Evolutionary conservation across 2,113 vertebrate genomes (phyloP), one percentile per base, ranked within the genome.

Genomic region (Ifrita kowaldi): DNA sequence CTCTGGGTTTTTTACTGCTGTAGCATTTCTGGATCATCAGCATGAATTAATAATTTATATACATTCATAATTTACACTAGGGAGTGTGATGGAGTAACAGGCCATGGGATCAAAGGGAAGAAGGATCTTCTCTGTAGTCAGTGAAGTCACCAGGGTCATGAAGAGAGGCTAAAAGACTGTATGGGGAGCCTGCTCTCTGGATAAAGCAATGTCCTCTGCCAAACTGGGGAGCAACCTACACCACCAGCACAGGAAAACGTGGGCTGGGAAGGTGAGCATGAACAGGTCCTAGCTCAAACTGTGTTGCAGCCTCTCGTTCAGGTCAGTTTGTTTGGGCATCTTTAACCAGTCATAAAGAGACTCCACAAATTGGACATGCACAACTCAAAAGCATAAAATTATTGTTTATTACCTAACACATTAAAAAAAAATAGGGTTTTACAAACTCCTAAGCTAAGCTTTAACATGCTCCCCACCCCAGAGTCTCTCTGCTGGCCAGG

Each of bases 61-160:
- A 8, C 21, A 41, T 87, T 46, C 62, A 23, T 90, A 85, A 87
- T 94, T 95, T 82, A 87, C 44, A 44, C 37, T 20, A 13, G 21
- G 8, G 42, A 64, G 47, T 39, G 46, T 88, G 67, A n/a, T 55
- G 30, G 52, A 78, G 35, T 67, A 89, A 33, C 47, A 78, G 68
- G 60, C 37, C 35, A 14, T 52, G 52, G 33, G 56, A 89, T 94
- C 59, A 95, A 84, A 95, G 68, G n/a, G 32, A 90, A 74, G 59
- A 70, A 73, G 14, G 35, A 44, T 67, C 24, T 92, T 57, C 46
- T 35, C 55, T 78, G 30, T 56, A 69, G 70, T 65, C 35, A 49
- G 2, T 75, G 37, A 75, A 92, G 32, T 70, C 44, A 42, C 28
- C 30, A 67, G 15, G 13, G 11, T 69, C 33, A 42, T 32, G 35